Conservation (phyloP, 2,797 vertebrate genomes). For the Ceryle rudis region DNA sequence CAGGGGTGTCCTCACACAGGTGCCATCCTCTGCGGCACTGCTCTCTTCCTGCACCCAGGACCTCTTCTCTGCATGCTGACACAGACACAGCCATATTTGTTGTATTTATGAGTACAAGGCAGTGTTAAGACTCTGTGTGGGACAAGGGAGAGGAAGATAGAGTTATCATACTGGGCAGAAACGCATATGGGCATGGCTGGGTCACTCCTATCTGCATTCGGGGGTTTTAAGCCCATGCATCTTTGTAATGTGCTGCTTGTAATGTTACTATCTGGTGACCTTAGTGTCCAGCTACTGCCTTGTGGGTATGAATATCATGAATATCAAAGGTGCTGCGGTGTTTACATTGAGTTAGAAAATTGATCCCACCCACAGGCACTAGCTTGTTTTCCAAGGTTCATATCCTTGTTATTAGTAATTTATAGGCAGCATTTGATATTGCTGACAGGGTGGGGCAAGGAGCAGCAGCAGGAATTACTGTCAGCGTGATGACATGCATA, state of each 20-base stretch:
- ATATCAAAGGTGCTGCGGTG: neutral
- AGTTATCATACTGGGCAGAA: neutral
- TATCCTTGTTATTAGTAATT: neutral
- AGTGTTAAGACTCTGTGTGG: neutral
- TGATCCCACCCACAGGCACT: neutral
- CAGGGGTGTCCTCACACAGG: fast-evolving
- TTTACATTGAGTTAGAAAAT: constrained; percentile 16
- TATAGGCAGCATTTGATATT: neutral
- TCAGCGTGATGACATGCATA: neutral
- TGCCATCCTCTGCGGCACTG: neutral
- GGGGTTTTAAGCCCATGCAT: neutral
- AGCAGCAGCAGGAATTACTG: neutral
- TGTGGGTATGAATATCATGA: constrained; percentile 25
- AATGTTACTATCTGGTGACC: neutral
- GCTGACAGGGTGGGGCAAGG: neutral
- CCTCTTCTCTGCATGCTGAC: neutral
- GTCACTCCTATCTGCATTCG: neutral
- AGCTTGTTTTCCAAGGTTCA: neutral
- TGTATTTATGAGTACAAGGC: neutral
- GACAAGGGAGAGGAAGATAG: neutral
- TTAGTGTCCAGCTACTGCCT: constrained; percentile 18
- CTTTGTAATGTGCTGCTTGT: constrained; percentile 1
- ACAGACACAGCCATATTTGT: neutral
- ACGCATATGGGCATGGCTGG: neutral
- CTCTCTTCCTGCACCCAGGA: neutral